Evolutionary conservation across 2,113 vertebrate species (phyloP).

Genomic region (Clarias gariepinus): DNA sequence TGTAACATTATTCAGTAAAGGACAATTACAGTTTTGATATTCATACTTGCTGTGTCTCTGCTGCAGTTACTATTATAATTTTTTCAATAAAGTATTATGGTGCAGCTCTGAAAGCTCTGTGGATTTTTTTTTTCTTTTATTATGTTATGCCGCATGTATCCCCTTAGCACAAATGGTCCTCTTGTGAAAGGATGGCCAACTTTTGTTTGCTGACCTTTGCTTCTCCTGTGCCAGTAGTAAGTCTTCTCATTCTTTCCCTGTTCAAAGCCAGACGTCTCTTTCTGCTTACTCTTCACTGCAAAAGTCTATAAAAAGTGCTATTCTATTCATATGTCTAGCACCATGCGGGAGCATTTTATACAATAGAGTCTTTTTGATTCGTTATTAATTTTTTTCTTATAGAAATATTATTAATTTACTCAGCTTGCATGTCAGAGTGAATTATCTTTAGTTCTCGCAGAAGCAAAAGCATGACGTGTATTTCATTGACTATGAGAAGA

Average conservation of each 20-base stretch:
- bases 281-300: background rate
- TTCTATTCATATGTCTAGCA: constrained; percentile 27
- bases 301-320: background rate
- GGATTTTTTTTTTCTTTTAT: background rate
- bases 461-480: background rate
- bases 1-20: background rate
- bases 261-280: background rate
- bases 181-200: background rate
- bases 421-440: background rate
- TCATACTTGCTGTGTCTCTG: background rate
- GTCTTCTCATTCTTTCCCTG: background rate
- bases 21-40: background rate
- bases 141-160: background rate
- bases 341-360: constrained; percentile 7
- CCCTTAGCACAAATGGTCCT: constrained; percentile 30
- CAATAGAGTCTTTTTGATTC: constrained; percentile 20
- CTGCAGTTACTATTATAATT: constrained; percentile 33
- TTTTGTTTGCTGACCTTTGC: constrained; percentile 30
- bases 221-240: background rate
- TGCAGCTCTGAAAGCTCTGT: background rate
- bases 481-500: too few relatives aligned
- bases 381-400: constrained; percentile 3
- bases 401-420: constrained; percentile 35
- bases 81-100: background rate
- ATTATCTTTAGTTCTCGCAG: constrained; percentile 9